Conservation (phyloP, 1,140 invertebrate species). For the Papilio polytes region DNA sequence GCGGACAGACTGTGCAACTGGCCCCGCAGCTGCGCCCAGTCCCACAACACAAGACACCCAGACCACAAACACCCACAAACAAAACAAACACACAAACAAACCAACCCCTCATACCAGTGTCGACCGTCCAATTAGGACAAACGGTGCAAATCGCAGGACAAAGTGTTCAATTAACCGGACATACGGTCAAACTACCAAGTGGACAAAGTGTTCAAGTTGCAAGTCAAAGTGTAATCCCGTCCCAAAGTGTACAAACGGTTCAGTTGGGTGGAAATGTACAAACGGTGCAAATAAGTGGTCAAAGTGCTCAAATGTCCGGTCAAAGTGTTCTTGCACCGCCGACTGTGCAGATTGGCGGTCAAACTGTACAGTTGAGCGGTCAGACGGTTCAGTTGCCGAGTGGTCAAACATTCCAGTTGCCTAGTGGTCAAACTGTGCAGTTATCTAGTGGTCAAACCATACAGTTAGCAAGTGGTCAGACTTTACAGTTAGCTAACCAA, state of each 20-base stretch:
- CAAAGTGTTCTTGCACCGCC: slow-evolving; percentile 65
- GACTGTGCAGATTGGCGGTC: slow-evolving; percentile 66
- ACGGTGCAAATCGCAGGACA: slow-evolving; percentile 71
- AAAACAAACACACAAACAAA: slow-evolving; percentile 51
- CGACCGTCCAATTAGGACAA: slow-evolving; percentile 71
- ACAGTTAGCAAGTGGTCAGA: slow-evolving; percentile 67
- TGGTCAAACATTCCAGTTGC: slow-evolving; percentile 70
- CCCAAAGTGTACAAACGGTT: slow-evolving; percentile 73
- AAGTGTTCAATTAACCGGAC: slow-evolving; percentile 72
- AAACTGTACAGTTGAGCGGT: slow-evolving; percentile 68
- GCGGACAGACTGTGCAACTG: slow-evolving; percentile 51
- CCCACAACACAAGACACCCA: slow-evolving; percentile 51
- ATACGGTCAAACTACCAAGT: slow-evolving; percentile 74
- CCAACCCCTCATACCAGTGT: slow-evolving; percentile 65
- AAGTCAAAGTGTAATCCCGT: slow-evolving; percentile 67
- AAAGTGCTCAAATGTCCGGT: slow-evolving; percentile 69
- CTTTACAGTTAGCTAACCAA: slow-evolving; percentile 67
- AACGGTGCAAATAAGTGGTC: slow-evolving; percentile 64
- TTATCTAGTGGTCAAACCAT: slow-evolving; percentile 71
- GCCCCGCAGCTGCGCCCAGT: slow-evolving; percentile 57
- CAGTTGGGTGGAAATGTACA: slow-evolving; percentile 70
- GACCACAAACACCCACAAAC: slow-evolving; percentile 50
- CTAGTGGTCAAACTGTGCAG: slow-evolving; percentile 68
- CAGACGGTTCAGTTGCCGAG: slow-evolving; percentile 71
- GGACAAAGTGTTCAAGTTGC: slow-evolving; percentile 78